Conservation (phyloP, 2,113 vertebrate species). For the Thunnus maccoyii region DNA sequence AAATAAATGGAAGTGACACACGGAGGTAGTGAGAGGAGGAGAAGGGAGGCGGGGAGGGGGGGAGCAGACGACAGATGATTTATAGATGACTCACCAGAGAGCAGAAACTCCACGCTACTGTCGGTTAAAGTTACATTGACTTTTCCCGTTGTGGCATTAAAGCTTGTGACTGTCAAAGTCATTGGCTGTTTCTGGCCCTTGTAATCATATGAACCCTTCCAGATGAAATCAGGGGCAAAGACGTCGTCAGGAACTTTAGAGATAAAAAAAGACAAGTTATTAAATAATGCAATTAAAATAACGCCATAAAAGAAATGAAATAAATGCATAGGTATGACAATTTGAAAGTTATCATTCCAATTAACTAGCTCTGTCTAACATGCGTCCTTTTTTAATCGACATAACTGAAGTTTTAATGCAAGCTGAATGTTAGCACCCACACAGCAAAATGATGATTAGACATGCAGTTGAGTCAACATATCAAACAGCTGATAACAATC, state of each 20-base stretch:
- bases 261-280: constrained; percentile 14
- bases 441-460: constrained; percentile 45
- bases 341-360: background rate
- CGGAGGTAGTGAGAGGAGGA: constrained; percentile 58
- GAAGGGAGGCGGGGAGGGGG: constrained; percentile 13
- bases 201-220: constrained; percentile 98
- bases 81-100: constrained; percentile 91
- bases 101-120: constrained; percentile 92
- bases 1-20: constrained; percentile 77
- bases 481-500: constrained; percentile 47
- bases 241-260: constrained; percentile 94
- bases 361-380: background rate
- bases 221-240: constrained; percentile 95
- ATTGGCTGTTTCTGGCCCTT: constrained; percentile 96
- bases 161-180: constrained; percentile 93
- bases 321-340: background rate
- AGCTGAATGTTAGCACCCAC: constrained; percentile 5
- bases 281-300: constrained; percentile 6
- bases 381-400: background rate
- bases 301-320: background rate
- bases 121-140: constrained; percentile 95
- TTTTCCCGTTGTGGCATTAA: constrained; percentile 93
- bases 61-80: constrained; percentile 59
- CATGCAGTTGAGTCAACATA: constrained; percentile 13
- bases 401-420: constrained; percentile 3